A percentile compares a stretch with the other conserved stretches of the same genome.
Evolutionary conservation across 1,140 invertebrate species (phyloP).

Genomic region (Drosophila sproati): DNA sequence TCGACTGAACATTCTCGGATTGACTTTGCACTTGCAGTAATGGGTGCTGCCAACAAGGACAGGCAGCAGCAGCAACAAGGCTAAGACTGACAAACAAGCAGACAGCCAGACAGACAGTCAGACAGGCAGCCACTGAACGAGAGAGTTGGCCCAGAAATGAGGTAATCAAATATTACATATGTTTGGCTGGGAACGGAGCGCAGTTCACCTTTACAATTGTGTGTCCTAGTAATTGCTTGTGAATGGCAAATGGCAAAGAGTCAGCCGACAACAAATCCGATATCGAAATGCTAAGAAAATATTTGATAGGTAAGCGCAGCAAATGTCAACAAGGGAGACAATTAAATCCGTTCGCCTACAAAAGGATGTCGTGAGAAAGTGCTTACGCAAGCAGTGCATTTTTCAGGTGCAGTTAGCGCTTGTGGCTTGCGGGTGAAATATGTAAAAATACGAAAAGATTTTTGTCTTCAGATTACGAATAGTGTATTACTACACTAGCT

Average conservation of each 20-base stretch:
- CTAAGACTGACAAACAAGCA: too few species aligned
- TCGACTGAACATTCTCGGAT: conserved; percentile 49
- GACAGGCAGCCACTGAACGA: too few species aligned
- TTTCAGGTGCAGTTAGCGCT: too few species aligned
- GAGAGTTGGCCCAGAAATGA: conserved; percentile 52
- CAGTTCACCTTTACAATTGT: conserved; percentile 50
- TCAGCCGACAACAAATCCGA: conserved; percentile 37
- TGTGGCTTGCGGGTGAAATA: too few species aligned
- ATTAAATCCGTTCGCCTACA: background rate
- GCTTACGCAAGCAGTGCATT: too few species aligned
- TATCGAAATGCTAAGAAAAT: conserved; percentile 34
- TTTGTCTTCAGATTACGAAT: too few species aligned
- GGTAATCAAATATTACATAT: conserved; percentile 62
- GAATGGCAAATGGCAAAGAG: conserved; percentile 39
- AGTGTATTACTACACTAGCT: too few species aligned
- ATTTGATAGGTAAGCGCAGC: conserved; percentile 31
- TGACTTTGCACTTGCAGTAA: conserved; percentile 42
- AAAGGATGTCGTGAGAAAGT: background rate
- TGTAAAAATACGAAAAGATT: too few species aligned
- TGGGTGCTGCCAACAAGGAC: conserved; percentile 38
- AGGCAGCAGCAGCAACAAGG: background rate
- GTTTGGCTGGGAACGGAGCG: conserved; percentile 24
- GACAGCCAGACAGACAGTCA: too few species aligned
- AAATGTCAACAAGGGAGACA: conserved; percentile 18
- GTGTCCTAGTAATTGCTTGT: conserved; percentile 48